A percentile compares a stretch with the other conserved stretches of the same genome.
Conservation (phyloP, 1,140 invertebrate genomes). For the Drosophila pectinifera region DNA sequence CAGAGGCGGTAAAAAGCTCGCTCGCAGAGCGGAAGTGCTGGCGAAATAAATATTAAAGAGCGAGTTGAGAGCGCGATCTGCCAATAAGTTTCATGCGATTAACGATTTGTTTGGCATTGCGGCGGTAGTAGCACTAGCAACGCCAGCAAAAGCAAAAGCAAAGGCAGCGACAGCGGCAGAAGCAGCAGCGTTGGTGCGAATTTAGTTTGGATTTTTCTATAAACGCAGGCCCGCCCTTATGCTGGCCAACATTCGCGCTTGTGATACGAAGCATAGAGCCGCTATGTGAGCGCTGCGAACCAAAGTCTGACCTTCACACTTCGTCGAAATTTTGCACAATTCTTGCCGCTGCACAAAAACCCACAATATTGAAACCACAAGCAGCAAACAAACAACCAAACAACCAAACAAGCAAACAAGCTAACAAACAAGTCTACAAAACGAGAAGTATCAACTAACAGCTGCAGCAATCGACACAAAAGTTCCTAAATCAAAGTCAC, state of each 20-base stretch:
- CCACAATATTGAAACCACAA: too few relatives aligned
- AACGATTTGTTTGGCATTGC: slow-evolving; percentile 74
- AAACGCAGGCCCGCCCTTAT: slow-evolving; percentile 75
- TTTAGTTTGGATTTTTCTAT: slow-evolving; percentile 59
- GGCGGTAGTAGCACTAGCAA: slow-evolving; percentile 29
- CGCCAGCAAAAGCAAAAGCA: slow-evolving; percentile 13
- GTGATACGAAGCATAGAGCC: slow-evolving; percentile 57
- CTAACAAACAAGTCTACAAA: slow-evolving; percentile 13
- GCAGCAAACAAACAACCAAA: slow-evolving; percentile 8
- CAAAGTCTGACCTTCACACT: slow-evolving; percentile 51
- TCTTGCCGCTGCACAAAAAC: slow-evolving; percentile 60
- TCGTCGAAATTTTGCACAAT: slow-evolving; percentile 53
- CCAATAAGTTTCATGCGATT: slow-evolving; percentile 76
- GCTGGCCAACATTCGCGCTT: slow-evolving; percentile 69
- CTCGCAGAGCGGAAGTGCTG: slow-evolving; percentile 39
- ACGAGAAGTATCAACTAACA: slow-evolving; percentile 21
- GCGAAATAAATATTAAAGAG: slow-evolving; percentile 24
- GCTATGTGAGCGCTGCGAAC: slow-evolving; percentile 43
- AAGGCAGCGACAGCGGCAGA: slow-evolving; percentile 36
- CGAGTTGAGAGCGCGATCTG: slow-evolving; percentile 34
- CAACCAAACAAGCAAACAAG: slow-evolving; percentile 9
- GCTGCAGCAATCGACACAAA: slow-evolving; percentile 38
- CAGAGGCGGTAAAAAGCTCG: slow-evolving; percentile 31
- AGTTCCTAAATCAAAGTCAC: slow-evolving; percentile 58
- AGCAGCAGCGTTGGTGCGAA: slow-evolving; percentile 61